These are phyloP conservation scores for Muscidifurax raptorellus DNA, from an alignment of 1,140 invertebrate species.

Conservation along the genomic window DNA sequence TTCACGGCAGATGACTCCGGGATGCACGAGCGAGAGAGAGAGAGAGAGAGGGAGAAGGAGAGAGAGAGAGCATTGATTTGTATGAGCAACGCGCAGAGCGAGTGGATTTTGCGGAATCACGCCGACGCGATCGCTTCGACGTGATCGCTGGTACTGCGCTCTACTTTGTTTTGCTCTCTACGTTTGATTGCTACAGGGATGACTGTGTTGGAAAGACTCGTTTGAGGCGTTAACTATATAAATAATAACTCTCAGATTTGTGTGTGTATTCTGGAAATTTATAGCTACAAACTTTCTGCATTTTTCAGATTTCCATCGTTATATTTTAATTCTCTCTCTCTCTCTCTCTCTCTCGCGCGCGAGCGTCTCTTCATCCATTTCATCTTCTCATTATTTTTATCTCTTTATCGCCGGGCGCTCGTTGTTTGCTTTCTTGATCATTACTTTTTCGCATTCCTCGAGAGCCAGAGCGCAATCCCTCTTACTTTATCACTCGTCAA, in stretches of 20 bases:
- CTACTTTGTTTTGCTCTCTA: too few relatives aligned
- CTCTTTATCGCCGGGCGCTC: constrained; percentile 22
- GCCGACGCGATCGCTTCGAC: neutral
- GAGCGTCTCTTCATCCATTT: constrained; percentile 25
- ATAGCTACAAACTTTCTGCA: neutral
- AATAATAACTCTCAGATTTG: neutral
- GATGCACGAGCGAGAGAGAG: neutral
- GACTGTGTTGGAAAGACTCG: neutral
- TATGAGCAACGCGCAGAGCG: neutral
- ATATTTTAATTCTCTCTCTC: constrained; percentile 28
- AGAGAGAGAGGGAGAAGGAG: neutral
- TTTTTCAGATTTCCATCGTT: constrained; percentile 23
- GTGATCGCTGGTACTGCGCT: too few relatives aligned
- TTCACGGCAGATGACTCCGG: neutral
- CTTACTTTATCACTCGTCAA: constrained; percentile 48
- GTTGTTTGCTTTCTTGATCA: constrained; percentile 9
- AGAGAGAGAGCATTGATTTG: neutral
- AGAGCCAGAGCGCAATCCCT: constrained; percentile 17
- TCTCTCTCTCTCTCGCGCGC: neutral
- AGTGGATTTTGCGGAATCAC: neutral
- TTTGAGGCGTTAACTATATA: neutral
- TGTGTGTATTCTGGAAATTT: neutral
- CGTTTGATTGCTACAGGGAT: too few relatives aligned
- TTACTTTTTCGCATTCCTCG: constrained; percentile 45
- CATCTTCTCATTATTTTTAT: constrained; percentile 46